Conservation (phyloP, 2,113 vertebrate species). For the Apodemus sylvaticus region DNA sequence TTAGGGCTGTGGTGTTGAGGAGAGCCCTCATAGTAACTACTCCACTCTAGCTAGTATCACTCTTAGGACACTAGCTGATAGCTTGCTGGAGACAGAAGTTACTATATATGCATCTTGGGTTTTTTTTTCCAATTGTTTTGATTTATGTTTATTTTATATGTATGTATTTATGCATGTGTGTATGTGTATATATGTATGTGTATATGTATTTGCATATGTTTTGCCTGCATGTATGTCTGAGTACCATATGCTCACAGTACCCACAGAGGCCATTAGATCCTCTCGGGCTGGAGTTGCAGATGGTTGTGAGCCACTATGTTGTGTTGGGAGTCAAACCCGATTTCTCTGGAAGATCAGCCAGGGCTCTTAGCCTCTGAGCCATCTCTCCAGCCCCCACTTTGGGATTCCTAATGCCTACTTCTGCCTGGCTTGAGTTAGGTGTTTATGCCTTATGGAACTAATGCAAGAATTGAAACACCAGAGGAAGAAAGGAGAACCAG, state of each 20-base stretch:
- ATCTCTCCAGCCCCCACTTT: not conserved
- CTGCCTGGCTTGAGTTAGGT: not conserved
- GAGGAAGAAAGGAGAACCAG: not conserved
- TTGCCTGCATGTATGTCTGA: not conserved
- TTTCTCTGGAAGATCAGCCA: not conserved
- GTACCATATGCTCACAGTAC: too few relatives aligned
- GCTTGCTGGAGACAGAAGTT: not conserved
- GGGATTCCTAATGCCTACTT: not conserved
- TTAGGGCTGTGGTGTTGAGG: not conserved
- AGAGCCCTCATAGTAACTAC: not conserved
- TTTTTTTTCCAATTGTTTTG: not conserved
- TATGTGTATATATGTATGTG: too few relatives aligned
- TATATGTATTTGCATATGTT: not conserved
- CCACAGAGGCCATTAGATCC: not conserved
- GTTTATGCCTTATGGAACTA: not conserved
- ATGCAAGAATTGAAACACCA: not conserved
- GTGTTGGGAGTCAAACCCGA: not conserved
- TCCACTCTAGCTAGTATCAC: fast-evolving
- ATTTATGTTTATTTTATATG: not conserved
- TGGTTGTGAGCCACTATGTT: not conserved
- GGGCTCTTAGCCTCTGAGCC: not conserved
- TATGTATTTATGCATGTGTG: not conserved
- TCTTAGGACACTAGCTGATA: too few relatives aligned
- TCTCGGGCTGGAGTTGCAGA: not conserved
- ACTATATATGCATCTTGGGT: not conserved